Conservation (phyloP, 2,888 invertebrate genomes). For the Pandemis corylana region DNA sequence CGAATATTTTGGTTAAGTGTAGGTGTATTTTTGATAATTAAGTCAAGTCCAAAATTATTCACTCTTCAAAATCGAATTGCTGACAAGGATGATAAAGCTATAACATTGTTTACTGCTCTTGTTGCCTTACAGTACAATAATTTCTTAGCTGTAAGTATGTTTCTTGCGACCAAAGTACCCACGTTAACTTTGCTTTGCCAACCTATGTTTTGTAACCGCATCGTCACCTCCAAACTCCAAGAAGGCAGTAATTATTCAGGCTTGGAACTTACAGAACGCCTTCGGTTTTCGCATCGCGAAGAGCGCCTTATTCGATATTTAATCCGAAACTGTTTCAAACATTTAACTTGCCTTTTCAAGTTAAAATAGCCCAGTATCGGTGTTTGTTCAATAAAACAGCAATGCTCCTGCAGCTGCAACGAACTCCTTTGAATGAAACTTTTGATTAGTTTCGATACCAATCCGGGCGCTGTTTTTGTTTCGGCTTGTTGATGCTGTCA, state of each 20-base stretch:
- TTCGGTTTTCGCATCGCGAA: conserved; percentile 14
- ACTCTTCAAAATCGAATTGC: too few species aligned
- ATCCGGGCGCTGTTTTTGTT: conserved; percentile 55
- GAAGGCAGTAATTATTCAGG: conserved; percentile 38
- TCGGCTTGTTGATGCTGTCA: conserved; percentile 43
- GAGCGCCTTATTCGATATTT: conserved; percentile 55
- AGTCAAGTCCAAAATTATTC: too few species aligned
- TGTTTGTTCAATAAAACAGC: conserved; percentile 69
- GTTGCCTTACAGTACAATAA: too few species aligned
- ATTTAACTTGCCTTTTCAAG: conserved; percentile 59
- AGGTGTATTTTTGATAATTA: too few species aligned
- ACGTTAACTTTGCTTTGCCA: conserved; percentile 1
- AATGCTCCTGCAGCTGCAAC: conserved; percentile 65
- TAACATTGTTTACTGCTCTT: too few species aligned
- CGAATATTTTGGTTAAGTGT: too few species aligned
- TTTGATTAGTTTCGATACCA: conserved; percentile 72
- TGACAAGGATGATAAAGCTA: too few species aligned
- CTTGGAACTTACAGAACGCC: conserved; percentile 16
- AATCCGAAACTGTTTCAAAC: conserved; percentile 55
- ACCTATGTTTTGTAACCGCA: conserved; percentile 17
- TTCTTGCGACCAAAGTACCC: not conserved
- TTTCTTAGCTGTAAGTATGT: not conserved
- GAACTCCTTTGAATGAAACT: conserved; percentile 67
- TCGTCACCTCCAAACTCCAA: conserved; percentile 29
- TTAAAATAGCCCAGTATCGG: conserved; percentile 62